Conservation (phyloP, 2,888 invertebrate genomes). For the Drosophila limbata region DNA sequence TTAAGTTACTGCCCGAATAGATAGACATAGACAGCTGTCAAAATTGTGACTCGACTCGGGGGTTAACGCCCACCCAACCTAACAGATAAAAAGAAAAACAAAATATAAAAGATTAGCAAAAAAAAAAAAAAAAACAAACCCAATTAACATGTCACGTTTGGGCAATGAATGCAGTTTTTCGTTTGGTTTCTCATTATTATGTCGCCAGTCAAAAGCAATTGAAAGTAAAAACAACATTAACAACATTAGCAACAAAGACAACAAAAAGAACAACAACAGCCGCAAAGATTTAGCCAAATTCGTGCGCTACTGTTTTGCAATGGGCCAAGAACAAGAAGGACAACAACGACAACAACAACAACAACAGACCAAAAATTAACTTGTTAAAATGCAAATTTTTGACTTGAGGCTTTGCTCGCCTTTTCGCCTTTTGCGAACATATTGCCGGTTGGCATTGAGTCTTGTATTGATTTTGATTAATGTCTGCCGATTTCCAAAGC, state of each 20-base stretch:
- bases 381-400: constrained; percentile 82
- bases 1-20: constrained; percentile 51
- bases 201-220: constrained; percentile 79
- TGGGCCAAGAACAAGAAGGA: constrained; percentile 57
- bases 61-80: constrained; percentile 70
- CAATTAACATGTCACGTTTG: constrained; percentile 79
- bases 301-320: constrained; percentile 82
- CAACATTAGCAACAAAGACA: constrained; percentile 32
- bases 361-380: constrained; percentile 70
- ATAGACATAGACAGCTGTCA: constrained; percentile 61
- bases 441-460: constrained; percentile 71
- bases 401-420: constrained; percentile 56
- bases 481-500: constrained; percentile 70
- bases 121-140: constrained; percentile 47
- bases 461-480: constrained; percentile 78
- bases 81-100: constrained; percentile 19
- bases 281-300: constrained; percentile 55
- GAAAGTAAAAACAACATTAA: constrained; percentile 68
- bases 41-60: constrained; percentile 47
- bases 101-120: constrained; percentile 16
- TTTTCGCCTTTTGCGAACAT: constrained; percentile 46
- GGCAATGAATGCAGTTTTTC: constrained; percentile 69
- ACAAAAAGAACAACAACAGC: constrained; percentile 33
- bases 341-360: constrained; percentile 22
- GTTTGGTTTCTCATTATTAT: constrained; percentile 75